Evolutionary conservation across 2,797 vertebrate genomes (phyloP), one percentile per base, ranked within the genome.

Genomic region (Sebastes itinus): DNA sequence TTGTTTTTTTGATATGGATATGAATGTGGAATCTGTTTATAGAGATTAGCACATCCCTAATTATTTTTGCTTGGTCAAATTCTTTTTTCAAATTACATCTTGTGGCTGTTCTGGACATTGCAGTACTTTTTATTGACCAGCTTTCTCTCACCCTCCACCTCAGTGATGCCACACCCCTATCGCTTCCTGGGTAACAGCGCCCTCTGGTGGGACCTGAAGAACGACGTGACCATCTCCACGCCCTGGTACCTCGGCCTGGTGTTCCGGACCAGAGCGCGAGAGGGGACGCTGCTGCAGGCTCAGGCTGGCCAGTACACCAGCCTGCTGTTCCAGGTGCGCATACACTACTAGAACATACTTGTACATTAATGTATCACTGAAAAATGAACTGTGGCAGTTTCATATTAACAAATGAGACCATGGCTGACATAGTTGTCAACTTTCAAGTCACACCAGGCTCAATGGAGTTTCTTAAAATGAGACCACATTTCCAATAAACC

Each of bases 171-270:
- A 89, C 96, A 99, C 92, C 96, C 98, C 27, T 96, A 99, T 92
- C 97, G 95, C 90, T 99, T 99, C 92, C 96, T 94, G 69, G 98
- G 98, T 80, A 98, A 97, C 73, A 96, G 98, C 16, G 95, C 96
- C 67, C 95, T 99, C 59, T 97, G 96, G 94, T 99, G 99, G 99
- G 97, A 99, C 92, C 97, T 99, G 83, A 99, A 97, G 93, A 97
- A 95, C 4, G 98, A 99, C 0, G 86, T 98, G 84, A 96, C 96
- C 81, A 96, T 99, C 87, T 98, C 97, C 2, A 96, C 97, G 13
- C 99, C 99, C 0, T 99, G 98, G 98, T 99, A 97, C 90, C 94
- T 99, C 80, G 98, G 98, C 12, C 94, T 99, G 88, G 96, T 97
- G 0, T 99, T 99, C 89, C 96, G 98, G 77, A 99, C 98, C 0